Evolutionary conservation across 2,797 vertebrate genomes (phyloP).

Genomic region (Microctenopoma stevenorrisi): DNA sequence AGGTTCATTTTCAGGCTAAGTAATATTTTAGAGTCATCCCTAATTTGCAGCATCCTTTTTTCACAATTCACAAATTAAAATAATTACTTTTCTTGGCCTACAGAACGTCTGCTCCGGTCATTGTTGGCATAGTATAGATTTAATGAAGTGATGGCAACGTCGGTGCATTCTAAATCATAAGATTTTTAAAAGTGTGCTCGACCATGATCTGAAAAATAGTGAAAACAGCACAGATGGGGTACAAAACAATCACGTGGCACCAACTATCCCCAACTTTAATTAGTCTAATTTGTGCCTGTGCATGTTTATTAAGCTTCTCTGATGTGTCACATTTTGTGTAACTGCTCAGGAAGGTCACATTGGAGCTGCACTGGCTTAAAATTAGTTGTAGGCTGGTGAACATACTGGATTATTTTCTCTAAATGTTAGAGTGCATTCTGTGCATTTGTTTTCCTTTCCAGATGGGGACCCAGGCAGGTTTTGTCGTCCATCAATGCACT

Average conservation of each 20-base stretch:
- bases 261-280: not conserved
- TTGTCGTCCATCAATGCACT: conserved; percentile 37
- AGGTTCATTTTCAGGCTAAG: not conserved
- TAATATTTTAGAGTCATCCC: not conserved
- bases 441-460: conserved; percentile 32
- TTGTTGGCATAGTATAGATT: not conserved
- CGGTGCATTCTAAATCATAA: no score
- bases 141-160: no score
- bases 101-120: not conserved
- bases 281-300: conserved; percentile 3
- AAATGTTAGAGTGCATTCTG: conserved; percentile 24
- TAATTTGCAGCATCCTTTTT: not conserved
- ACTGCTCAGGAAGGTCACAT: conserved; percentile 19
- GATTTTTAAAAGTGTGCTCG: no score
- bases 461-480: conserved; percentile 33
- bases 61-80: not conserved
- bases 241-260: not conserved
- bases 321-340: conserved; percentile 14
- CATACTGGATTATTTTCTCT: conserved; percentile 5
- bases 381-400: conserved; percentile 4
- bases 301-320: conserved; percentile 15
- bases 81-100: not conserved
- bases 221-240: not conserved
- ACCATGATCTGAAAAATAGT: not conserved
- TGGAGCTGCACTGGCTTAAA: conserved; percentile 10